These are phyloP conservation scores for Scaptomyza flava DNA, from an alignment of 2,888 invertebrate species.

Conservation along the genomic window DNA sequence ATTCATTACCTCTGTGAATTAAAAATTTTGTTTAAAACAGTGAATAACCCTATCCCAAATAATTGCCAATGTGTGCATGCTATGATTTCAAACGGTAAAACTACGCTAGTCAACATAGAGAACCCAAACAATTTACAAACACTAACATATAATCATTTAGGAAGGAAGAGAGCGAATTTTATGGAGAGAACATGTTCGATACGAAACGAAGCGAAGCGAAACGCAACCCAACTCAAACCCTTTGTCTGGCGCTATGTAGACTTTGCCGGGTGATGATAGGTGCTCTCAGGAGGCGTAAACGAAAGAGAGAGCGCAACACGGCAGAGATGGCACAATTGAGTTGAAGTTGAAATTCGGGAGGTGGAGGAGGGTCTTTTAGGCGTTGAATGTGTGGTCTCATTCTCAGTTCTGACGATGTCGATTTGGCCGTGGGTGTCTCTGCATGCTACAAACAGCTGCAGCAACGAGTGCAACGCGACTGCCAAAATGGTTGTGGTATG, in stretches of 20 bases:
- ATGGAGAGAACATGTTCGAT: slow-evolving; percentile 41
- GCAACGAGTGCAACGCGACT: slow-evolving; percentile 62
- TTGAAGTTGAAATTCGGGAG: slow-evolving; percentile 10
- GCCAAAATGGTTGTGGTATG: slow-evolving; percentile 8
- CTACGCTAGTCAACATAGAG: slow-evolving; percentile 21
- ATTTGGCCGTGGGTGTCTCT: slow-evolving; percentile 40
- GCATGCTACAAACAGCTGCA: slow-evolving; percentile 44
- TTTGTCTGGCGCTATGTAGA: slow-evolving; percentile 49
- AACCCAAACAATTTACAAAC: slow-evolving; percentile 12
- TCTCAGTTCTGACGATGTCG: slow-evolving; percentile 33
- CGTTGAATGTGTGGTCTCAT: slow-evolving; percentile 39
- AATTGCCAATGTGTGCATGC: slow-evolving; percentile 13
- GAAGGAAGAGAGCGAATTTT: slow-evolving; percentile 15
- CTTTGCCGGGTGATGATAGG: slow-evolving; percentile 51
- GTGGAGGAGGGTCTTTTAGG: slow-evolving; percentile 24
- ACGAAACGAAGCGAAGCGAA: slow-evolving; percentile 28
- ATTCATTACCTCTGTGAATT: neutral
- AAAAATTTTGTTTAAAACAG: slow-evolving; percentile 2
- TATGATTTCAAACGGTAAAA: slow-evolving; percentile 29
- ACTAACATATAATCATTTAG: neutral
- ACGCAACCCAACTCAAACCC: slow-evolving; percentile 38
- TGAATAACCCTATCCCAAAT: slow-evolving; percentile 37
- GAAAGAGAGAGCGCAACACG: slow-evolving; percentile 9
- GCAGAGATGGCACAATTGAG: slow-evolving; percentile 10
- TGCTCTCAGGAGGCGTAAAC: slow-evolving; percentile 10